Conservation (phyloP, 2,888 invertebrate species). For the Cryptus viduatorius region DNA sequence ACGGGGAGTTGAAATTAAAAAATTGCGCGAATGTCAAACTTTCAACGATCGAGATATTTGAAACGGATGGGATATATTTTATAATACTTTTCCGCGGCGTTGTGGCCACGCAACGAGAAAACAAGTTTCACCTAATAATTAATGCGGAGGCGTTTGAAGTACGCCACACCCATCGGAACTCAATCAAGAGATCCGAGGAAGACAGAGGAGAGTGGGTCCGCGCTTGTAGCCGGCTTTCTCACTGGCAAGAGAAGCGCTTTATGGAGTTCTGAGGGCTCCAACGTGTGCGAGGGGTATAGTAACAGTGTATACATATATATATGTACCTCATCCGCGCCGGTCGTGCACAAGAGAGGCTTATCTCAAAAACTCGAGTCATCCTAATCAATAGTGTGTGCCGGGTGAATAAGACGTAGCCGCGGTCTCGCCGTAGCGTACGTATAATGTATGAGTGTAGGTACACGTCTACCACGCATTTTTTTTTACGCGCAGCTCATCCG, state of each 20-base stretch:
- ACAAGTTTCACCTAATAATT: conserved; percentile 78
- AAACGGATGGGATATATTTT: neutral
- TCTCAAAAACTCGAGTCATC: conserved; percentile 81
- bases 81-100: conserved; percentile 21
- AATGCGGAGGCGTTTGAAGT: conserved; percentile 82
- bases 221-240: conserved; percentile 66
- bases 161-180: conserved; percentile 82
- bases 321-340: conserved; percentile 17
- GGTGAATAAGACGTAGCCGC: conserved; percentile 74
- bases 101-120: conserved; percentile 63
- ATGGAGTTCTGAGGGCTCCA: conserved; percentile 52
- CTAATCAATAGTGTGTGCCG: conserved; percentile 80
- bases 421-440: conserved; percentile 30
- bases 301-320: conserved; percentile 17
- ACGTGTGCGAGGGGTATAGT: conserved; percentile 39
- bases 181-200: conserved; percentile 79
- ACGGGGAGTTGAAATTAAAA: neutral
- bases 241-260: conserved; percentile 52
- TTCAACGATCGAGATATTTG: neutral
- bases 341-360: conserved; percentile 73
- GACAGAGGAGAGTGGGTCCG: conserved; percentile 61
- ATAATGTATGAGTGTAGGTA: conserved; percentile 43
- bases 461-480: conserved; percentile 18
- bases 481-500: conserved; percentile 7
- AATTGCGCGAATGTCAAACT: neutral